Conservation (phyloP, 2,113 vertebrate species). For the Okapia johnstoni region DNA sequence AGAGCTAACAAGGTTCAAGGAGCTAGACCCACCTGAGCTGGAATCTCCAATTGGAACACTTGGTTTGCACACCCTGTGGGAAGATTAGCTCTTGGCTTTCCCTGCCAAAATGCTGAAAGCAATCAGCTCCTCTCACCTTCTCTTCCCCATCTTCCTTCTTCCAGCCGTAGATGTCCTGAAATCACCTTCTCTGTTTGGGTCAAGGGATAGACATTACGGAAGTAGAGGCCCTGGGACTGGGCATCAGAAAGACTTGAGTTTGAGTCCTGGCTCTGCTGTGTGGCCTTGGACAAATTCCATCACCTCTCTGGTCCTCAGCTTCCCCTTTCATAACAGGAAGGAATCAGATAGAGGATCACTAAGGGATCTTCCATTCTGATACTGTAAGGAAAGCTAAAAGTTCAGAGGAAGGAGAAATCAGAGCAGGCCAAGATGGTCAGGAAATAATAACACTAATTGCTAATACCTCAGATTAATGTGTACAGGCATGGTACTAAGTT, state of each 20-base stretch:
- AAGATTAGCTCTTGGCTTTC: background rate
- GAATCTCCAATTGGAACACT: background rate
- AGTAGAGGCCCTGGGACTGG: background rate
- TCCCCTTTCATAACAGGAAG: background rate
- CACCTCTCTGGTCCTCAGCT: background rate
- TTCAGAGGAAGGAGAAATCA: slow-evolving; percentile 5
- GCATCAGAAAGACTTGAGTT: background rate
- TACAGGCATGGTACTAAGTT: background rate
- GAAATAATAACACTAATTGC: background rate
- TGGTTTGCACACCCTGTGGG: background rate
- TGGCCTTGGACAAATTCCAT: background rate
- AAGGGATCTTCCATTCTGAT: background rate
- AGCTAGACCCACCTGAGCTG: background rate
- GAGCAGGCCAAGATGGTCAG: background rate
- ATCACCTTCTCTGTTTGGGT: background rate
- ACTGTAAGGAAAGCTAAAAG: background rate
- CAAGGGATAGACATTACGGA: background rate
- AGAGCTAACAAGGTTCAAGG: background rate
- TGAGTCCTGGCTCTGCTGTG: background rate
- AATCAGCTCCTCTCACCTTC: background rate
- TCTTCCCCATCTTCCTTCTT: background rate
- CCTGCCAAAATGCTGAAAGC: background rate
- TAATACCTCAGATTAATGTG: background rate
- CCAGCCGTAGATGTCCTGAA: background rate
- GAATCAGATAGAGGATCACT: background rate